Conservation (phyloP, 1,140 invertebrate species). For the Leucophenga varia region DNA sequence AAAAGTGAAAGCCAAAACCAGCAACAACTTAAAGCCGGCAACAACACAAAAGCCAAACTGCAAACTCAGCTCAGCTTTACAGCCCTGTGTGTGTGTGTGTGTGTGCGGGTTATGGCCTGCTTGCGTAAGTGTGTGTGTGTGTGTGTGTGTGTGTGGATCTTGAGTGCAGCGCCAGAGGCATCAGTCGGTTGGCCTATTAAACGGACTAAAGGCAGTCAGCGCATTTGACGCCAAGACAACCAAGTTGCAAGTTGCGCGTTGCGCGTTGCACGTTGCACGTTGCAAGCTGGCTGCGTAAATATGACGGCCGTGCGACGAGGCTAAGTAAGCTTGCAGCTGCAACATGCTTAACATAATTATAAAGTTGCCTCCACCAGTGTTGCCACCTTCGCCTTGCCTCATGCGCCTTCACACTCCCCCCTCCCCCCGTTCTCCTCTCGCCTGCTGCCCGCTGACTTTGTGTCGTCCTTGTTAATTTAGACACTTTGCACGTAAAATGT, state of each 20-base stretch:
- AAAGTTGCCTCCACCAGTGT: too few relatives aligned
- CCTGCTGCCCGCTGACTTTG: conserved; percentile 32
- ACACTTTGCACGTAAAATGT: conserved; percentile 50
- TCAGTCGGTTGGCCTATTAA: conserved; percentile 27
- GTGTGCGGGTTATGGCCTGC: conserved; percentile 18
- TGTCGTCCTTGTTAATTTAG: conserved; percentile 53
- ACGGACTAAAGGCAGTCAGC: conserved; percentile 18
- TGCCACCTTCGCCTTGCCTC: too few relatives aligned
- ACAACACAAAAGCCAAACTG: conserved; percentile 42
- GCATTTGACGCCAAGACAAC: conserved; percentile 16
- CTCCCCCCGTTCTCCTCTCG: conserved; percentile 12
- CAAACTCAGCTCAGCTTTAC: conserved; percentile 23
- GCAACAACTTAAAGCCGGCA: conserved; percentile 20
- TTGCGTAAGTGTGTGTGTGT: conserved; percentile 1
- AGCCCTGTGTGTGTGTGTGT: conserved; percentile 3
- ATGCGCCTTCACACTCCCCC: too few relatives aligned
- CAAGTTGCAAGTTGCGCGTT: conserved; percentile 11
- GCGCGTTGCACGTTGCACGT: too few relatives aligned
- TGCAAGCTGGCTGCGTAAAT: too few relatives aligned
- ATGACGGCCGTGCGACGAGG: conserved; percentile 22
- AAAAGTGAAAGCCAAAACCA: conserved; percentile 27
- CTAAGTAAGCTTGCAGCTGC: conserved; percentile 29
- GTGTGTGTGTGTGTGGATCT: conserved; percentile 2
- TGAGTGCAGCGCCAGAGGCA: conserved; percentile 13
- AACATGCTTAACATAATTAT: conserved; percentile 53